Evolutionary conservation across 2,888 invertebrate genomes (phyloP), one percentile per base, ranked within the genome.

Genomic region (Xanthia togata): DNA sequence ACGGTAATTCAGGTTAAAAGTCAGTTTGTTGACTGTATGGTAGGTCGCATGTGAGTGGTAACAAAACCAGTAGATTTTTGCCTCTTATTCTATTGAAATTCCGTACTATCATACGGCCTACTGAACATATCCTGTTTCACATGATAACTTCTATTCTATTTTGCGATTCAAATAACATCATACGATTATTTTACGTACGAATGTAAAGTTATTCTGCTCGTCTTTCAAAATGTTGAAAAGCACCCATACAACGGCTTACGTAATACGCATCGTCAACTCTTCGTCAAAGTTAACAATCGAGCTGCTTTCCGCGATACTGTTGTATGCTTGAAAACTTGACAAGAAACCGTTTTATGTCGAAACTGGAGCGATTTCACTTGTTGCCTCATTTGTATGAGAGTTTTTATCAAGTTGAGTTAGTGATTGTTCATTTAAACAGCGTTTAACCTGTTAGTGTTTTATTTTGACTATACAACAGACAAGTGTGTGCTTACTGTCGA

Each of bases 301-400:
- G 5, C n/a, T 60, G 50, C n/a, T 20, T 31, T 47, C 17, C 4
- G 12, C 5, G 20, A 75, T n/a, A 38, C 3, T 17, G 3, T 47
- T 74, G 23, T 41, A 20, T 53, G 2, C 2, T 50, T 26, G 17
- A 26, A 31, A 50, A 60, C 41, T 41, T 76, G 76, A n/a, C 41
- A 41, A 77, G 26, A 77, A 44, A 77, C n/a, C 38, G 4, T 63
- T 44, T 44, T 35, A 57, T 23, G 44, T 38, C 26, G 41, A 26
- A n/a, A 55, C 17, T n/a, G 38, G 11, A 17, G 41, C 20, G 57
- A 57, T 72, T 14, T 5, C 55, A 44, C 14, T 64, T 64, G 44
- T 75, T 35, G 41, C 17, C 77, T 31, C 14, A 8, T 23, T 38
- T 57, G 14, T 53, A 5, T 41, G 11, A 14, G 17, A 35, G 41